Conservation (phyloP, 2,797 vertebrate genomes). For the Pseudopleuronectes americanus region DNA sequence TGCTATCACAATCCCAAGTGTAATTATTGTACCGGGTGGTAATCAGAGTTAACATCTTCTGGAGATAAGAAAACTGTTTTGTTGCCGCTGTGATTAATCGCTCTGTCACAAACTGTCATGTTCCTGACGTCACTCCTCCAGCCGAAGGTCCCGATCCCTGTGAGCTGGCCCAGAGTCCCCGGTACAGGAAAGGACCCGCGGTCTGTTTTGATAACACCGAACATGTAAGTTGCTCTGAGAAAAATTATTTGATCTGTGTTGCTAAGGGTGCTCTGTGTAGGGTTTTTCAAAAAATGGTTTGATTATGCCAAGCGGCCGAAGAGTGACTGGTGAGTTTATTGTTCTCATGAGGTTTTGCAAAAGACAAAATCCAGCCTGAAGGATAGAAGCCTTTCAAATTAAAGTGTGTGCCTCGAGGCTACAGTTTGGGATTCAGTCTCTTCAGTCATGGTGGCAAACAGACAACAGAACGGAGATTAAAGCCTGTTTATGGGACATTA, state of each 20-base stretch:
- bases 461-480: too few relatives aligned
- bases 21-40: background rate
- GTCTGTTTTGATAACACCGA: slow-evolving; percentile 92
- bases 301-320: slow-evolving; percentile 5
- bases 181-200: slow-evolving; percentile 92
- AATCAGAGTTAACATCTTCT: background rate
- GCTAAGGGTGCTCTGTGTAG: slow-evolving; percentile 5
- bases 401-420: slow-evolving; percentile 14
- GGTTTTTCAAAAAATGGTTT: background rate
- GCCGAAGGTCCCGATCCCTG: slow-evolving; percentile 93
- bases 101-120: slow-evolving; percentile 4
- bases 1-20: background rate
- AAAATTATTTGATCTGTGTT: slow-evolving; percentile 7
- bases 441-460: too few relatives aligned
- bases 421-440: slow-evolving; percentile 29
- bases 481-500: background rate
- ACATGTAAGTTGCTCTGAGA: slow-evolving; percentile 82
- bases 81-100: background rate
- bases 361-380: slow-evolving; percentile 37
- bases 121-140: slow-evolving; percentile 83
- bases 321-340: slow-evolving; percentile 21
- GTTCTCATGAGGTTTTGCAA: slow-evolving; percentile 21
- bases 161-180: slow-evolving; percentile 87
- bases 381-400: slow-evolving; percentile 28
- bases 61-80: background rate